Conservation (phyloP, 2,888 invertebrate species). For the Galeopsomyia nigrocyanea region DNA sequence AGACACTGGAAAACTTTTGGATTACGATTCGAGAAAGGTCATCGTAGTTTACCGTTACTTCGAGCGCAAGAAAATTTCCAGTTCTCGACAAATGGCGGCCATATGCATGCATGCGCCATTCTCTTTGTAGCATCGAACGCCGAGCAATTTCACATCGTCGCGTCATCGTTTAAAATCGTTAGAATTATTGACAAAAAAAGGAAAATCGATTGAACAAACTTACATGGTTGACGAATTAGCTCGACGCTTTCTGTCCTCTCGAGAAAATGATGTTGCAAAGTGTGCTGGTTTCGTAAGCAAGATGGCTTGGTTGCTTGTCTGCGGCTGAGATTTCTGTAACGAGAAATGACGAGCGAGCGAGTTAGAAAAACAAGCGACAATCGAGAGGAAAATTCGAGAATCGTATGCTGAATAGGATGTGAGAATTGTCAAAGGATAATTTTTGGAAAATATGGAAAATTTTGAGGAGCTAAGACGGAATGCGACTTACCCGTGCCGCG, state of each 20-base stretch:
- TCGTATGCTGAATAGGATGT: not conserved
- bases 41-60: not conserved
- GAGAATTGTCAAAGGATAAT: conserved; percentile 1
- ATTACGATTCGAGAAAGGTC: not conserved
- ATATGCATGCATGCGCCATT: not conserved
- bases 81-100: conserved; percentile 22
- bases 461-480: not conserved
- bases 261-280: conserved; percentile 42
- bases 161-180: too few relatives aligned
- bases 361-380: not conserved
- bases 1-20: too few relatives aligned
- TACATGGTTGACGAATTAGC: conserved; percentile 56
- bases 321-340: conserved; percentile 58
- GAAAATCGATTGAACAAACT: conserved; percentile 51
- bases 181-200: not conserved
- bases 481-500: conserved; percentile 61
- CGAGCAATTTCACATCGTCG: too few relatives aligned
- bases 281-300: not conserved
- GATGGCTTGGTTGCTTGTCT: conserved; percentile 29
- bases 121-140: not conserved
- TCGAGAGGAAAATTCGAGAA: conserved; percentile 12
- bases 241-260: conserved; percentile 54
- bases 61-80: not conserved
- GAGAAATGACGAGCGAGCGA: not conserved
- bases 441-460: not conserved